phyloP scores from a whole-genome alignment of 2,113 vertebrate genomes.

The Chaetops frenatus region DNA sequence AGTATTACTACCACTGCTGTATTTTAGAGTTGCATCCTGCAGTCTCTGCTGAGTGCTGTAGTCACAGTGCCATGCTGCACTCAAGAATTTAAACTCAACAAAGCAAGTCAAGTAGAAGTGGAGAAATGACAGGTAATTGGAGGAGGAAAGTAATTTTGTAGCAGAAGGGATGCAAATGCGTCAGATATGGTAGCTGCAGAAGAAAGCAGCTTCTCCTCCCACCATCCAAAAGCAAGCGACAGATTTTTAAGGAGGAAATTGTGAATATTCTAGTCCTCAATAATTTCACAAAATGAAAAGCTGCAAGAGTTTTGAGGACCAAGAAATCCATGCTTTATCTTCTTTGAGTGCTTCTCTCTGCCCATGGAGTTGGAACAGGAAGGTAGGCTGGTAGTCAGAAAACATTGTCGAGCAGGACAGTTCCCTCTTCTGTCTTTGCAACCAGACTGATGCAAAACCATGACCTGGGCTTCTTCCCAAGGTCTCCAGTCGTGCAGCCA shows the following conservation, averaged over 20 bases:
- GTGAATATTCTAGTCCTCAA: neutral
- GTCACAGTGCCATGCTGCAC: neutral
- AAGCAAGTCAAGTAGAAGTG: constrained; percentile 4
- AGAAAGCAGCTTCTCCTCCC: neutral
- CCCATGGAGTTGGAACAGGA: neutral
- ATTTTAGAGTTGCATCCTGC: neutral
- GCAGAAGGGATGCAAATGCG: neutral
- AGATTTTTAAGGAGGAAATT: neutral
- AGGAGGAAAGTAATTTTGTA: neutral
- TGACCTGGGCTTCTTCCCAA: neutral
- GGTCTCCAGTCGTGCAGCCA: fast-evolving
- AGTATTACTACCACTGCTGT: neutral
- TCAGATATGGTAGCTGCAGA: neutral
- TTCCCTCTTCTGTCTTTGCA: neutral
- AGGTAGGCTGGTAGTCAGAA: neutral
- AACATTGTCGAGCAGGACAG: neutral
- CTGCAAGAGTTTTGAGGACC: neutral
- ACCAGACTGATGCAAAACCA: neutral
- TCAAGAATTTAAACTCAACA: neutral
- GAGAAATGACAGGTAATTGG: neutral
- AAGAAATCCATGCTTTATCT: neutral
- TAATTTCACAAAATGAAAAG: neutral
- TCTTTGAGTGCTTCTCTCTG: neutral
- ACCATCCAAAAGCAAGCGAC: neutral
- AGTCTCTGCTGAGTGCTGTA: neutral